These are phyloP conservation scores for Ceyx melanurus DNA, from an alignment of 2,113 vertebrate species.

Conservation along the genomic window DNA sequence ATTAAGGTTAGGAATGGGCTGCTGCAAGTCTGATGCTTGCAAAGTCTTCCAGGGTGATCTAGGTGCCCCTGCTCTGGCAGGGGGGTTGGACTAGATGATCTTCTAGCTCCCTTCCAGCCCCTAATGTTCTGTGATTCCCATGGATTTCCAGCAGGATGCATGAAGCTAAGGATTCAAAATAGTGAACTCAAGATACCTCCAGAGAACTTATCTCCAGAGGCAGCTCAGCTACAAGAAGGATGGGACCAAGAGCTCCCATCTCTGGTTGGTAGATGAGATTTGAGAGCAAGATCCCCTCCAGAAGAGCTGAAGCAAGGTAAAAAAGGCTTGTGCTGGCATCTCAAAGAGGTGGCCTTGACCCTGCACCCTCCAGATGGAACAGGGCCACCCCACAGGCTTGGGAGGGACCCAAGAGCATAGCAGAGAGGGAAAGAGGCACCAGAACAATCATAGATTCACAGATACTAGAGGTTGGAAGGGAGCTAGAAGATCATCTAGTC, in stretches of 20 bases:
- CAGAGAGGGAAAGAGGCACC: neutral
- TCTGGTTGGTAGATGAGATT: neutral
- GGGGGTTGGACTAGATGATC: no score
- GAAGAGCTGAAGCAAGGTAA: neutral
- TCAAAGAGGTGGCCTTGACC: neutral
- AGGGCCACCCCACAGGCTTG: neutral
- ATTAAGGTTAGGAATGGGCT: neutral
- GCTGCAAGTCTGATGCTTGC: neutral
- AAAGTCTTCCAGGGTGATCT: neutral
- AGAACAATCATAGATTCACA: neutral
- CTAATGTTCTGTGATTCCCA: neutral
- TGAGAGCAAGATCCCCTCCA: neutral
- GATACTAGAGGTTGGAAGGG: no score
- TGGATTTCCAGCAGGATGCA: neutral
- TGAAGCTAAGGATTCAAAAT: neutral
- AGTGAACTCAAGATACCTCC: neutral
- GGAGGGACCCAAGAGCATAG: rapidly evolving
- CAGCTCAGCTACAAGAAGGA: neutral
- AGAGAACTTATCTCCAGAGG: neutral
- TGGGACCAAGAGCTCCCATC: neutral
- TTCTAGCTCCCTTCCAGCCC: no score
- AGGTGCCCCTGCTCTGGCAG: no score
- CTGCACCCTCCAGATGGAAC: neutral
- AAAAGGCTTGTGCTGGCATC: neutral
- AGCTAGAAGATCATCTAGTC: no score